Evolutionary conservation across 2,113 vertebrate species (phyloP), one percentile per base, ranked within the genome.

Genomic region (Loxodonta africana): DNA sequence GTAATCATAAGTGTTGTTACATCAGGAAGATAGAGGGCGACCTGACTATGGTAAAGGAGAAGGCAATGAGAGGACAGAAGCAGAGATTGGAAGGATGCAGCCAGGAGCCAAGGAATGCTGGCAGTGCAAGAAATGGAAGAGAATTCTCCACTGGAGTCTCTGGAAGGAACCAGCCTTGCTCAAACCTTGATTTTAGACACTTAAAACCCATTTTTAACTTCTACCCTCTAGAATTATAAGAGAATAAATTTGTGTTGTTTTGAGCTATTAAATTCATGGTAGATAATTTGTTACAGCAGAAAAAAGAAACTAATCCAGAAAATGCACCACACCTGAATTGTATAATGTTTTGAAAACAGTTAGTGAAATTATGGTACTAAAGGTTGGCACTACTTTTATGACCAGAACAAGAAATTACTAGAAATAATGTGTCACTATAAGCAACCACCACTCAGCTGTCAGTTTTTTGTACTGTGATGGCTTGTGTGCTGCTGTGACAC

Each of bases 281-380:
- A 12, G 12, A 12, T 57, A 12, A 57, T 57, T 57, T 15, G 53
- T 57, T 57, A 57, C 53, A 57, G 53, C 53, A 57, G 53, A 57
- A 57, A 57, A 57, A 57, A 57, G 53, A 57, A 57, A 57, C 53
- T 57, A 57, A 57, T 57, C 53, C 53, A 57, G 0, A 15, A 3
- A 73, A 0, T 6, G 11, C 78, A 46, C 2, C n/a, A 44, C 1
- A 4, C 9, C 63, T 81, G n/a, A 0, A 30, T 9, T 57, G 3
- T 25, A 20, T 37, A 63, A 12, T 0, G 46, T 8, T 46, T 26
- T 25, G 25, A 17, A 12, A 73, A 77, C 44, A 85, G 6, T 10
- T 14, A 89, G 30, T 41, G 10, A 71, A 51, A 57, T 46, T 37
- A 11, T 23, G 51, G 7, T 20, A 7, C 18, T 62, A 33, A 62